Conservation (phyloP, 2,113 vertebrate species). For the Sinocyclocheilus anophthalmus region DNA sequence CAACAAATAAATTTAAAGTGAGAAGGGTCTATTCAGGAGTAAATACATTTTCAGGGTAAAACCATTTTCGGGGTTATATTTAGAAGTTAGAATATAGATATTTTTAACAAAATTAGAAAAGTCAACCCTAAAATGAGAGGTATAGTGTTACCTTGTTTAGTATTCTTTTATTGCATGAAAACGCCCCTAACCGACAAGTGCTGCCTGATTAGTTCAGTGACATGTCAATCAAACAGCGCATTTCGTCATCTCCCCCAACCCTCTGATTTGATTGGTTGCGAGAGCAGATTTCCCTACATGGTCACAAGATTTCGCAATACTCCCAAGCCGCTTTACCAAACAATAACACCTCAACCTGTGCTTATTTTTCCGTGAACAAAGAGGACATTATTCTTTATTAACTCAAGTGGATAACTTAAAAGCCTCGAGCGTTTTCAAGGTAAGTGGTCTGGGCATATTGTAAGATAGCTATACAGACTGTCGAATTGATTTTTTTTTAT, state of each 20-base stretch:
- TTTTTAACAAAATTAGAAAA: too few relatives aligned
- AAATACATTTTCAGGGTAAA: too few relatives aligned
- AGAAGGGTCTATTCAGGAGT: too few relatives aligned
- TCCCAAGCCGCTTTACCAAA: constrained; percentile 69
- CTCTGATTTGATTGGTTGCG: constrained; percentile 66
- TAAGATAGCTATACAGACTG: not conserved
- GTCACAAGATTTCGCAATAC: constrained; percentile 81
- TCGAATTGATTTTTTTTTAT: not conserved
- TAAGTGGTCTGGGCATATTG: constrained; percentile 53
- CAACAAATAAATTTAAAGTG: too few relatives aligned
- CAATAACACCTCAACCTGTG: constrained; percentile 69
- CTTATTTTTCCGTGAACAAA: constrained; percentile 54
- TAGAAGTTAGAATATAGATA: too few relatives aligned
- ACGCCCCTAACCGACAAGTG: constrained; percentile 12
- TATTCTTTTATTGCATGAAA: constrained; percentile 64
- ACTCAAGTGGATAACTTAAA: constrained; percentile 42
- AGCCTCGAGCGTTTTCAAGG: constrained; percentile 58
- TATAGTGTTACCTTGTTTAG: not conserved
- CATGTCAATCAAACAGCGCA: constrained; percentile 52
- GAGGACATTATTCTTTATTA: constrained; percentile 16
- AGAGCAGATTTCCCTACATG: constrained; percentile 73
- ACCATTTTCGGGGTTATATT: too few relatives aligned
- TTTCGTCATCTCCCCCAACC: constrained; percentile 67
- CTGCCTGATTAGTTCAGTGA: constrained; percentile 50
- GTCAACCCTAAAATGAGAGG: not conserved